Conservation (phyloP, 2,797 vertebrate species). For the Acomys russatus region DNA sequence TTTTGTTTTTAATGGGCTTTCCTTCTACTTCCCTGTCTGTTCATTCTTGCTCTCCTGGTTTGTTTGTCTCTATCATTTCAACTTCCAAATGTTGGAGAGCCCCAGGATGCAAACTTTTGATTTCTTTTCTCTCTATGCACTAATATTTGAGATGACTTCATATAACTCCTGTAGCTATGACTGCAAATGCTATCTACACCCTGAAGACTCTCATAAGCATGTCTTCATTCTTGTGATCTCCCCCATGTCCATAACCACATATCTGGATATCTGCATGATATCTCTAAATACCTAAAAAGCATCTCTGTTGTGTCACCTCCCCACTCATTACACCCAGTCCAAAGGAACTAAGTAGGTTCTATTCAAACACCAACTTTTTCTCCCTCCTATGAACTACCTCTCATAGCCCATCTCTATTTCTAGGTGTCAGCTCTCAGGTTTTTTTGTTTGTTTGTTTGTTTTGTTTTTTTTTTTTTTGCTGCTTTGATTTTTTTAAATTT, state of each 20-base stretch:
- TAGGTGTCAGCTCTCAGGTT: too few relatives aligned
- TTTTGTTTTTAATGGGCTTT: neutral
- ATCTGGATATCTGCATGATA: neutral
- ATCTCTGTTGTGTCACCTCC: neutral
- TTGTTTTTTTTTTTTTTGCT: too few relatives aligned
- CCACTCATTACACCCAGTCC: too few relatives aligned
- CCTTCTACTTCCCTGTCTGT: neutral
- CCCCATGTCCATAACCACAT: neutral
- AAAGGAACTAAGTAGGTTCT: too few relatives aligned
- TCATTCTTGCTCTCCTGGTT: slow-evolving; percentile 14
- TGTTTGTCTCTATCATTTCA: neutral
- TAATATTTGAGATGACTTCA: slow-evolving; percentile 9
- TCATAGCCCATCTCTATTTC: too few relatives aligned
- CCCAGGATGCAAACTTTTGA: neutral
- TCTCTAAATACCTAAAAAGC: neutral
- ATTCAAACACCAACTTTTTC: too few relatives aligned
- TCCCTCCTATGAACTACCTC: too few relatives aligned
- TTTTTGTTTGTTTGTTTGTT: too few relatives aligned
- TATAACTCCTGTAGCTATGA: neutral
- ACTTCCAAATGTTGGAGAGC: neutral
- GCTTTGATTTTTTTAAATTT: too few relatives aligned
- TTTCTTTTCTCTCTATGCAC: neutral
- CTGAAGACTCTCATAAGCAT: neutral
- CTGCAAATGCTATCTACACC: slow-evolving; percentile 4
- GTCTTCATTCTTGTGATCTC: slow-evolving; percentile 12